Percentiles rank a stretch among this genome's conserved stretches.
Evolutionary conservation across 2,797 vertebrate species (phyloP).

Genomic region (Clarias platycephalus): DNA sequence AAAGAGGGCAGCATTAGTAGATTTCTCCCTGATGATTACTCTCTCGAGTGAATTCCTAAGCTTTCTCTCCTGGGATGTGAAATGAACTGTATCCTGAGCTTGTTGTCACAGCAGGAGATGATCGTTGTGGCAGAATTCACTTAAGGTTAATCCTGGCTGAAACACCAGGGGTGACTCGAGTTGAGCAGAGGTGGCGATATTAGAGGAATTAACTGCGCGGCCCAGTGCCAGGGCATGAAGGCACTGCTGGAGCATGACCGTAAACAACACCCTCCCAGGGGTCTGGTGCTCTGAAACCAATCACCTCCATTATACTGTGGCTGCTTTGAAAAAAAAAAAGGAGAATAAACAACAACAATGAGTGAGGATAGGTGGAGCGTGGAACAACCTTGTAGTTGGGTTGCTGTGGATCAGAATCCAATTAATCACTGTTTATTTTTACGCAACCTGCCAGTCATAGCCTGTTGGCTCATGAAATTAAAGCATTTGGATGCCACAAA

Average conservation of each 20-base stretch:
- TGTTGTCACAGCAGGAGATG: slow-evolving; percentile 54
- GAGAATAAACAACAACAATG: neutral
- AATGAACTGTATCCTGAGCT: slow-evolving; percentile 65
- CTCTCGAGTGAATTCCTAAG: slow-evolving; percentile 30
- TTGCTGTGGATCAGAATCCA: slow-evolving; percentile 77
- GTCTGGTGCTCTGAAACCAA: slow-evolving; percentile 65
- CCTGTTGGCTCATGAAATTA: slow-evolving; percentile 81
- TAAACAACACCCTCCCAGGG: slow-evolving; percentile 64
- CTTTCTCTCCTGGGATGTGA: slow-evolving; percentile 47
- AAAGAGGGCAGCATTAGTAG: slow-evolving; percentile 27
- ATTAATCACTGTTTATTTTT: slow-evolving; percentile 79
- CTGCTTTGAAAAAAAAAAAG: slow-evolving; percentile 63
- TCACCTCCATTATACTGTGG: slow-evolving; percentile 74
- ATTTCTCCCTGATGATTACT: slow-evolving; percentile 24
- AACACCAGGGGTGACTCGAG: slow-evolving; percentile 54
- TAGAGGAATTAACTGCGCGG: slow-evolving; percentile 58
- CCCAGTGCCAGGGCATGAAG: slow-evolving; percentile 55
- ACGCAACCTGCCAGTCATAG: slow-evolving; percentile 73
- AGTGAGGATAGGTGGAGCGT: neutral
- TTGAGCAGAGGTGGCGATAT: slow-evolving; percentile 50
- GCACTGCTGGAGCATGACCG: slow-evolving; percentile 65
- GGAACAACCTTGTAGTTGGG: slow-evolving; percentile 71
- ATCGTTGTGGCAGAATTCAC: slow-evolving; percentile 50
- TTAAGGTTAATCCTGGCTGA: slow-evolving; percentile 66
- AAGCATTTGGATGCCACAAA: slow-evolving; percentile 75